phyloP scores from a whole-genome alignment of 2,888 invertebrate genomes.

The Aquatica leii region DNA sequence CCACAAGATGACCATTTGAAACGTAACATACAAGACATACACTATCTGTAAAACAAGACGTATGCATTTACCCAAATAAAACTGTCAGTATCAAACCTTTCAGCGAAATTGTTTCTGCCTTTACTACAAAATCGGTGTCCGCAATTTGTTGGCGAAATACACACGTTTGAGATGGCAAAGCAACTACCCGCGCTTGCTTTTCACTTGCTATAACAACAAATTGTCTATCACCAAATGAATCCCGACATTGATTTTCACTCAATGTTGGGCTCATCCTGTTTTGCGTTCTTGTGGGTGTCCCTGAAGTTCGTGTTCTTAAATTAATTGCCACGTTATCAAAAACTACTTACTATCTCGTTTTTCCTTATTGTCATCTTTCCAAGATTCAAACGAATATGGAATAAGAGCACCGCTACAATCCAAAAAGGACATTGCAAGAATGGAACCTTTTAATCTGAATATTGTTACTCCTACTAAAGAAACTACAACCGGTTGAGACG shows the following conservation, averaged over 20 bases:
- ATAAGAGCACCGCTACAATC: conserved; percentile 94
- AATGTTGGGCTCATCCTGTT: conserved; percentile 82
- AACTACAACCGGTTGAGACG: conserved; percentile 86
- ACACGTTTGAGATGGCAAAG: conserved; percentile 94
- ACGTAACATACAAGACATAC: conserved; percentile 94
- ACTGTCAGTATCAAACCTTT: conserved; percentile 78
- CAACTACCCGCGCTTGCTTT: conserved; percentile 93
- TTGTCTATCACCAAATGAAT: conserved; percentile 79
- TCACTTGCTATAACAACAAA: conserved; percentile 94
- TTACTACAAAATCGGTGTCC: conserved; percentile 92
- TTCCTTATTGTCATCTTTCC: conserved; percentile 88
- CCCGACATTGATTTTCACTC: conserved; percentile 59
- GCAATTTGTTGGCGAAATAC: conserved; percentile 92
- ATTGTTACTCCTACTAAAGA: conserved; percentile 95
- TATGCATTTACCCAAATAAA: too few species aligned
- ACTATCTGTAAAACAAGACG: conserved; percentile 81
- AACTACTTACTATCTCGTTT: conserved; percentile 43
- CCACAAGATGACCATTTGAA: conserved; percentile 92
- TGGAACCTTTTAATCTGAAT: conserved; percentile 95
- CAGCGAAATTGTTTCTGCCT: conserved; percentile 90
- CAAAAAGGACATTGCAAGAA: conserved; percentile 93
- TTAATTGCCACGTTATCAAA: too few species aligned
- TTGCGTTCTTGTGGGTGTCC: conserved; percentile 72
- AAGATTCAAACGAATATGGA: conserved; percentile 88
- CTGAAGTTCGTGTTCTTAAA: too few species aligned